A percentile compares a stretch with the other conserved stretches of the same genome.
These are phyloP conservation scores for Gambusia affinis DNA, from an alignment of 2,113 vertebrate species.

Conservation along the genomic window DNA sequence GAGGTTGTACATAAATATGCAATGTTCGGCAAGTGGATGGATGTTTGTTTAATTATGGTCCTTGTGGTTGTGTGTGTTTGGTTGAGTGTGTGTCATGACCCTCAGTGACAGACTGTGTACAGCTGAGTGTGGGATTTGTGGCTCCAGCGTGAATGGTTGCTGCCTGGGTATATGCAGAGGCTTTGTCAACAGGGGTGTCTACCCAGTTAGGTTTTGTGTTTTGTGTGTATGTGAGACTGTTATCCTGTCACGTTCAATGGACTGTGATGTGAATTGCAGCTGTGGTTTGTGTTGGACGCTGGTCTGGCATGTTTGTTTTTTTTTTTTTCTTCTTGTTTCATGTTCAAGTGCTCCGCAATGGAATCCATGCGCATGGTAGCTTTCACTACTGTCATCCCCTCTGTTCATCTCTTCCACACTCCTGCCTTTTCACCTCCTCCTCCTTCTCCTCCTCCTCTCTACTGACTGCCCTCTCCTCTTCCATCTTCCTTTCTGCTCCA, in stretches of 20 bases:
- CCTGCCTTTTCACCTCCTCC: slow-evolving; percentile 27
- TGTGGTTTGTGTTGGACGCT: slow-evolving; percentile 79
- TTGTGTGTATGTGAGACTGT: slow-evolving; percentile 28
- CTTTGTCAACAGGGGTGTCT: slow-evolving; percentile 39
- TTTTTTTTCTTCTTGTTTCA: slow-evolving; percentile 63
- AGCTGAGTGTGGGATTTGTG: slow-evolving; percentile 58
- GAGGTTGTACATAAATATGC: slow-evolving; percentile 69
- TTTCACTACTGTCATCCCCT: slow-evolving; percentile 66
- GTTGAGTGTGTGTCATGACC: slow-evolving; percentile 61
- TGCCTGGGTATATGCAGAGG: slow-evolving; percentile 44
- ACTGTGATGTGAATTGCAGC: slow-evolving; percentile 77
- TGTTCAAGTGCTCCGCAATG: slow-evolving; percentile 65
- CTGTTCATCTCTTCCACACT: slow-evolving; percentile 53
- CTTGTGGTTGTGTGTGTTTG: slow-evolving; percentile 71
- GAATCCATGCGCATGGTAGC: slow-evolving; percentile 71
- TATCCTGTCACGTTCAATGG: slow-evolving; percentile 50
- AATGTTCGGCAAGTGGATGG: slow-evolving; percentile 46
- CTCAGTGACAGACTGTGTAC: slow-evolving; percentile 62
- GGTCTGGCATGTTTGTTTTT: slow-evolving; percentile 56
- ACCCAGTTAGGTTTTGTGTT: slow-evolving; percentile 29
- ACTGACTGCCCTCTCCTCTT: slow-evolving; percentile 44
- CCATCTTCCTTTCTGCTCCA: slow-evolving; percentile 31
- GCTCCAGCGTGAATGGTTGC: slow-evolving; percentile 44
- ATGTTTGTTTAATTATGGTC: slow-evolving; percentile 75
- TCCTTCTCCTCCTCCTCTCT: slow-evolving; percentile 3